Base-by-base conservation (phyloP, 2,797 vertebrate genomes). In the Melanotaenia boesemani region DNA sequence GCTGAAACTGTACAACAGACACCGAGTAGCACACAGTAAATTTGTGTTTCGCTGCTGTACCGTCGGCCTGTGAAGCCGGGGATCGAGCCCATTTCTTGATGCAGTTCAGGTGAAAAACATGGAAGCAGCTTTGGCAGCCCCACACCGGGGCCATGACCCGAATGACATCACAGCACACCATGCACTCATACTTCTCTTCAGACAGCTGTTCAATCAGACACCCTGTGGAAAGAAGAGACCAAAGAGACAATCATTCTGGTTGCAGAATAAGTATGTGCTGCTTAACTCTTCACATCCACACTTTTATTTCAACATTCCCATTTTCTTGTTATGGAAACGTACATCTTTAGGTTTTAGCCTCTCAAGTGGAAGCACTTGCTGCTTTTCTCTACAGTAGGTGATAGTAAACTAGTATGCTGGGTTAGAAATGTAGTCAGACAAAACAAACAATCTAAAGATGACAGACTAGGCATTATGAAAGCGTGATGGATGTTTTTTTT, bases 21-120 rank as follows among this genome's bases (percentile, higher is more conserved):
- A 64, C 54, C 0, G 13, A 60, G 30, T 0, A 68, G 41, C 1
- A 54, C 41, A 20, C 6, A 9, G 44, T 46, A 46, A 20, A 46
- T 18, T 44, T 44, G 41, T 44, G 6, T 20, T 20, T 20, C 18
- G 3, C 12, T 9, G 41, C 68, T 82, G 26, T 86, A 99, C 98
- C 98, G 80, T 98, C 96, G 58, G 97, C 97, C 93, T 99, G 98
- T 6, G 98, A 98, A 69, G 97, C 96, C 58, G 98, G 97, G 15
- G 98, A 99, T 24, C 96, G 90, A 54, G 98, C 98, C 98, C 98
- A 99, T 52, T 98, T 99, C 93, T 99, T 99, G 89, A 99, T 98
- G 88, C 98, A 99, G 88, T 96, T 99, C 68, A 99, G 91, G 82
- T 99, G 98, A 88, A 99, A 99, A 44, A 99, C 98, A 6, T 99